phyloP scores from a whole-genome alignment of 2,797 vertebrate species.

The Sus cebifrons region DNA sequence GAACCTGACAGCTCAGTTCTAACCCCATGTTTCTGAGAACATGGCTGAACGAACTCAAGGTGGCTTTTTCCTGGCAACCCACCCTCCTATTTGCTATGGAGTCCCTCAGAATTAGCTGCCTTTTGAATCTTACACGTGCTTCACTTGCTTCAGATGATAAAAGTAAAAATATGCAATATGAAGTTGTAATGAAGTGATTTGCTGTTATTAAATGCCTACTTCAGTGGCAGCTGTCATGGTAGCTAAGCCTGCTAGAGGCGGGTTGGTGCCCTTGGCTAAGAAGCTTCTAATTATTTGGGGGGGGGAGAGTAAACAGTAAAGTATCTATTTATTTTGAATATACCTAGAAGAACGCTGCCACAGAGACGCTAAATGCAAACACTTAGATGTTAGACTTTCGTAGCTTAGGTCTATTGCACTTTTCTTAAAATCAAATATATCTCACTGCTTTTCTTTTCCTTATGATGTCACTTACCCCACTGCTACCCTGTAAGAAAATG shows the following conservation, averaged over 20 bases:
- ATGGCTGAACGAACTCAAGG: background rate
- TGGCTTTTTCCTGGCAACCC: accelerated
- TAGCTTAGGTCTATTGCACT: too few relatives aligned
- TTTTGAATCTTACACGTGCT: background rate
- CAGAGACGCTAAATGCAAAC: too few relatives aligned
- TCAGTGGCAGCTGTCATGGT: too few relatives aligned
- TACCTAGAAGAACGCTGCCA: too few relatives aligned
- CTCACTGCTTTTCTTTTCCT: too few relatives aligned
- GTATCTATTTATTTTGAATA: too few relatives aligned
- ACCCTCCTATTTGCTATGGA: background rate
- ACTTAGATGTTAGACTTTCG: too few relatives aligned
- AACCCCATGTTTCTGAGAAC: background rate
- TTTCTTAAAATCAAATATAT: too few relatives aligned
- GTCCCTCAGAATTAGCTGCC: background rate
- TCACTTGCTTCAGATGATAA: background rate
- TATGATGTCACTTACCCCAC: background rate
- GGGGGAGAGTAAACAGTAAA: too few relatives aligned
- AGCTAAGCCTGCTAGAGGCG: background rate
- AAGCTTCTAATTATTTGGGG: too few relatives aligned
- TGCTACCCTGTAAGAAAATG: background rate
- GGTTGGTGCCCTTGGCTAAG: background rate
- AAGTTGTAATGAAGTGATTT: background rate
- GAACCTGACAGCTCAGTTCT: background rate
- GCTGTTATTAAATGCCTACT: background rate
- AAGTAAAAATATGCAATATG: background rate